Evolutionary conservation across 1,140 invertebrate genomes (phyloP).

Genomic region (Mya arenaria): DNA sequence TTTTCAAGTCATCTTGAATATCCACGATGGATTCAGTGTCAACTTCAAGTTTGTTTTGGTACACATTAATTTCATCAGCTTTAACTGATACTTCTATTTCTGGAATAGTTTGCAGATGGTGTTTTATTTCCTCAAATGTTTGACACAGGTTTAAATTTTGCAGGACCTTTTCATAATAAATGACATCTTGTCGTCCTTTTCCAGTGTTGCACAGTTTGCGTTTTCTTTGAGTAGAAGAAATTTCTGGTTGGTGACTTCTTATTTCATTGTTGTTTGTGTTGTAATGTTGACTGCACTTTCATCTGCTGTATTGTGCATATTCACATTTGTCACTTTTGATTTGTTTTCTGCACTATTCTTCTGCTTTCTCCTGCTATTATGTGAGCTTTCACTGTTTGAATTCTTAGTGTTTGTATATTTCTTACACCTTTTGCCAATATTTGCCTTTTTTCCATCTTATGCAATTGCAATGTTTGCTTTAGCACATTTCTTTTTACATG

Average conservation of each 20-base stretch:
- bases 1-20: slow-evolving; percentile 1
- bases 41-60: slow-evolving; percentile 6
- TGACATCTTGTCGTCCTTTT: too few species aligned
- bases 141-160: neutral
- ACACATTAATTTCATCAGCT: slow-evolving; percentile 15
- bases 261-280: too few species aligned
- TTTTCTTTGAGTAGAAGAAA: too few species aligned
- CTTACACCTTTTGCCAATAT: neutral
- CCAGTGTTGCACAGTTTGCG: too few species aligned
- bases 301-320: too few species aligned
- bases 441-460: neutral
- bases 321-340: too few species aligned
- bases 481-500: neutral
- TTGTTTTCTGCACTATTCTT: too few species aligned
- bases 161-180: neutral
- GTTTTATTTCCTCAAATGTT: neutral
- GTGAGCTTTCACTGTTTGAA: neutral
- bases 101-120: neutral
- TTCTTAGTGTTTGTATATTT: neutral
- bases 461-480: neutral
- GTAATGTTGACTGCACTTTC: too few species aligned
- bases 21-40: neutral
- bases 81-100: neutral
- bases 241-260: too few species aligned
- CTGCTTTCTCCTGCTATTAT: neutral